phyloP scores from a whole-genome alignment of 2,797 vertebrate genomes.

The Limnodromus scolopaceus region DNA sequence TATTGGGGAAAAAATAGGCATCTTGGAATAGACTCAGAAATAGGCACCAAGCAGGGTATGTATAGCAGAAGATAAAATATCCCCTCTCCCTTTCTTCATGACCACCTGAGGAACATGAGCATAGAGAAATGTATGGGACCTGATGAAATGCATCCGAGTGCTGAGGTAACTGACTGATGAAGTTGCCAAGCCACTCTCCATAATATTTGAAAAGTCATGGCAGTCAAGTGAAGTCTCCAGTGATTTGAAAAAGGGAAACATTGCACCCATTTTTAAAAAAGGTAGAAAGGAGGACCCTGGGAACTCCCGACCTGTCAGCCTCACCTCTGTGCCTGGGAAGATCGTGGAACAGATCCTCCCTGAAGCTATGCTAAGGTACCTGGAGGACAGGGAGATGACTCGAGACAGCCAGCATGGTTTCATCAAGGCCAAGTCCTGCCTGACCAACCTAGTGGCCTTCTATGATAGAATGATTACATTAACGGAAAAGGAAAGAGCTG shows the following conservation, averaged over 20 bases:
- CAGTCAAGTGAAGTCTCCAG: neutral
- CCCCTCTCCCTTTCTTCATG: neutral
- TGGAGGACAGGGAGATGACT: neutral
- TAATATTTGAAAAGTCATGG: neutral
- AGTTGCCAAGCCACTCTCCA: neutral
- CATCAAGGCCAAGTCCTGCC: neutral
- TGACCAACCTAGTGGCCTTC: neutral
- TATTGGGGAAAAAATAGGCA: neutral
- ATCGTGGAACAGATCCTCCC: neutral
- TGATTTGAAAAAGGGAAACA: neutral
- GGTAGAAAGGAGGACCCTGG: neutral
- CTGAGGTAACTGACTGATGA: neutral
- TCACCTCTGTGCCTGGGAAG: neutral
- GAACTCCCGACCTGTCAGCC: neutral
- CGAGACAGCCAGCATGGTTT: neutral
- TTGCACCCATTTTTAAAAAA: neutral
- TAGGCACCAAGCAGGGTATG: neutral
- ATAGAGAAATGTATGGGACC: neutral
- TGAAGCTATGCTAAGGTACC: neutral
- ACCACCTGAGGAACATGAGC: neutral
- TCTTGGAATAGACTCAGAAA: neutral
- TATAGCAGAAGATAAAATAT: neutral
- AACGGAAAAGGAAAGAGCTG: neutral
- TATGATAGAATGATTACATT: neutral
- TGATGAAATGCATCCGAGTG: neutral